Base-by-base conservation (phyloP, 2,797 vertebrate species). In the Chelidonichthys spinosus region DNA sequence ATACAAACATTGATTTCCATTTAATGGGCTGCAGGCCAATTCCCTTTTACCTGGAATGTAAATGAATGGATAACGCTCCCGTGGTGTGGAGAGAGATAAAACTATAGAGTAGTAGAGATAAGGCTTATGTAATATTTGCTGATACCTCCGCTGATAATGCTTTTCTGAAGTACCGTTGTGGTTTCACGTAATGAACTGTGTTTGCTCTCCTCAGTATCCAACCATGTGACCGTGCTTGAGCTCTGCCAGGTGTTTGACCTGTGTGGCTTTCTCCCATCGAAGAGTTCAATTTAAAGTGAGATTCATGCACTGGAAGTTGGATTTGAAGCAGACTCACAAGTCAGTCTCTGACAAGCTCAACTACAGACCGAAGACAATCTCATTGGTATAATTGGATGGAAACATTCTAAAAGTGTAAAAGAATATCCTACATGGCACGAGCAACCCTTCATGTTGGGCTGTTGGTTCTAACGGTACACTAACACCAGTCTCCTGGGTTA, bases 61-160 rank as follows among this genome's bases (percentile, higher is more conserved):
- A 32, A 4, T 11, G 13, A 63, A 33, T 36, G 3, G 3, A 53
- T 42, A 63, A 25, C 33, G 62, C 10, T 33, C 44, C 46, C 47
- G 14, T 33, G 55, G 11, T 59, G 25, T 63, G 6, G 2, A 4
- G 25, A 11, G 8, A 8, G 15, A 72, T 63, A 32, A 43, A n/a
- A 49, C 35, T 35, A 54, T 3, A 15, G 50, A 60, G 37, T 15
- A 25, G 0, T 7, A 14, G 25, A 10, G 43, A 76, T 71, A 66
- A 74, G 37, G 2, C 33, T 69, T 50, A 17, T 11, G 55, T 18
- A 76, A 59, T 83, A 52, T 85, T 73, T 76, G 42, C 63, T 33
- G 33, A 68, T 73, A 63, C 7, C 4, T 3, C 25, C 6, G 18
- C 46, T 36, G 44, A 53, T 32, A 6, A 50, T 75, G 39, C 49